A percentile compares a stretch with the other conserved stretches of the same genome.
Conservation (phyloP, 2,113 vertebrate genomes). For the Muscicapa adusta region DNA sequence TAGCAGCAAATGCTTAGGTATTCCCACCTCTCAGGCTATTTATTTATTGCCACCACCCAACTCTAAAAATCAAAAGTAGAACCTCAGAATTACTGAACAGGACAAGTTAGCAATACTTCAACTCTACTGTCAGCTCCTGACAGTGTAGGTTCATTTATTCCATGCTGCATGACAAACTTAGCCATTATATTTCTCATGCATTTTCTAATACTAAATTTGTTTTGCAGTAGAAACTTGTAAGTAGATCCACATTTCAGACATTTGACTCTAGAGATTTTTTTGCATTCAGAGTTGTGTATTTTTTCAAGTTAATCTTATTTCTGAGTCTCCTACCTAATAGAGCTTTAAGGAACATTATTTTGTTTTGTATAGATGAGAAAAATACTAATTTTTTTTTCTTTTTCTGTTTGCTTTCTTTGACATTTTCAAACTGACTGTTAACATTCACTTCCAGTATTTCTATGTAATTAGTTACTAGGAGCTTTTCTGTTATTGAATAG, state of each 20-base stretch:
- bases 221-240: neutral
- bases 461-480: neutral
- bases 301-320: neutral
- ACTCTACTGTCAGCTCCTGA: neutral
- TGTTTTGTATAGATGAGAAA: neutral
- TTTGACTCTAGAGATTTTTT: neutral
- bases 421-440: neutral
- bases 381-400: neutral
- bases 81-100: neutral
- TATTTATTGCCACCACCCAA: neutral
- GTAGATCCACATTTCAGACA: neutral
- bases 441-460: neutral
- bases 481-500: neutral
- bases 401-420: neutral
- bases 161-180: neutral
- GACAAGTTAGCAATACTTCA: neutral
- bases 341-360: neutral
- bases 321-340: neutral
- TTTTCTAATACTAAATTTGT: neutral
- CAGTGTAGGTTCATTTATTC: neutral
- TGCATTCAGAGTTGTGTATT: neutral
- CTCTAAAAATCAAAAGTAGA: neutral
- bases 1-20: conserved; percentile 18
- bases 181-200: neutral
- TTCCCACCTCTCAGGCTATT: conserved; percentile 43